Conservation (phyloP, 1,140 invertebrate genomes). For the Trichogramma pretiosum region DNA sequence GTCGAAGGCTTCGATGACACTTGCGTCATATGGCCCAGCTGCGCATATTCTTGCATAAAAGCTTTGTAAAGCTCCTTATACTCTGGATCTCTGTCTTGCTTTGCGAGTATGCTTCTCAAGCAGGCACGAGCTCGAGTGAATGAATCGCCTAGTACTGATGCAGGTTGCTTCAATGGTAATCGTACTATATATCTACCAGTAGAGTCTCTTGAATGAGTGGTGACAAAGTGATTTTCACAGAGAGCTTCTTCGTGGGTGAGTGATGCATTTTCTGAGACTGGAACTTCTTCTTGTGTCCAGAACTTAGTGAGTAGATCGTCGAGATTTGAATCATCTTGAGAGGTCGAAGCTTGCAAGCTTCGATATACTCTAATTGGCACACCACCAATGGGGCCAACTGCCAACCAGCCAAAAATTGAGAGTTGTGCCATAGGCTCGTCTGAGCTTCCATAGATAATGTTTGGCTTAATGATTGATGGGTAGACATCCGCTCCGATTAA, state of each 20-base stretch:
- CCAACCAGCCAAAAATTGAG: slow-evolving; percentile 8
- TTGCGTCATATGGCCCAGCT: slow-evolving; percentile 32
- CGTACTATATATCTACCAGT: too few species aligned
- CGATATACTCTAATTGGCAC: background rate
- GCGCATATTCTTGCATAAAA: slow-evolving; percentile 35
- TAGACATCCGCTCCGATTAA: slow-evolving; percentile 18
- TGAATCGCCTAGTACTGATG: background rate
- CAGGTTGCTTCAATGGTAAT: background rate
- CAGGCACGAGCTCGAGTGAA: background rate
- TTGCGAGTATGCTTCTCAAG: background rate
- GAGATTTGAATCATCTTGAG: background rate
- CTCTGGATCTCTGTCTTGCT: slow-evolving; percentile 1
- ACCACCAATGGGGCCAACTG: slow-evolving; percentile 3
- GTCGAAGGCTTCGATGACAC: background rate
- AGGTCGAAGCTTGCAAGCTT: background rate
- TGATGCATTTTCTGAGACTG: too few species aligned
- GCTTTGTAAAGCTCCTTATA: slow-evolving; percentile 21
- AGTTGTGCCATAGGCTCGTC: slow-evolving; percentile 14
- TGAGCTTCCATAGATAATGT: slow-evolving; percentile 6
- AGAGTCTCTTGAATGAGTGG: too few species aligned
- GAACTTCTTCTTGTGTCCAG: slow-evolving; percentile 12
- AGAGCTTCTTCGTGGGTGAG: background rate
- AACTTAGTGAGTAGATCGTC: slow-evolving; percentile 8
- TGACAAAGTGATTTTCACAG: background rate
- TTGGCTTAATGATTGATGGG: slow-evolving; percentile 8